phyloP scores from a whole-genome alignment of 2,888 invertebrate species.

The Cantharis nigra region DNA sequence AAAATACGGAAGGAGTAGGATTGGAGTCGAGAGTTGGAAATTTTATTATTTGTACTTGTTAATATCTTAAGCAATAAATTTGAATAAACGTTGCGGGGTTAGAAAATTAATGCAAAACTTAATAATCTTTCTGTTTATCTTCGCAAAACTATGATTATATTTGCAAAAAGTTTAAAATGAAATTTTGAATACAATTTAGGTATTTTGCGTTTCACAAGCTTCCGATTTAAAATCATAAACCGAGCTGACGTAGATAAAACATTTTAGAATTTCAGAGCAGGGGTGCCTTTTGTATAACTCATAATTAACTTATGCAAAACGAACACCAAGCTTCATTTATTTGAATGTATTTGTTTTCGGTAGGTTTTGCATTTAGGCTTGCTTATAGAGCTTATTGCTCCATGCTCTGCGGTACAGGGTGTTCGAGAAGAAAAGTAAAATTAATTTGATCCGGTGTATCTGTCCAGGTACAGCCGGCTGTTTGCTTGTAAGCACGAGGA shows the following conservation, averaged over 20 bases:
- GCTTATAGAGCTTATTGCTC: slow-evolving; percentile 16
- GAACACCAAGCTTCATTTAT: slow-evolving; percentile 26
- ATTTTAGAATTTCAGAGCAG: background rate
- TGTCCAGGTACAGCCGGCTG: background rate
- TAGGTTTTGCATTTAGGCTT: slow-evolving; percentile 22
- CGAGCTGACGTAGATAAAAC: slow-evolving; percentile 12
- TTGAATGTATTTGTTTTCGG: slow-evolving; percentile 23
- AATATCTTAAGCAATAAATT: slow-evolving; percentile 39
- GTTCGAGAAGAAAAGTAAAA: background rate
- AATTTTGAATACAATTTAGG: background rate
- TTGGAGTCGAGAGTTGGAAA: background rate
- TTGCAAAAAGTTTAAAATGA: slow-evolving; percentile 9
- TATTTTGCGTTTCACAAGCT: background rate
- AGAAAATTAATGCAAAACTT: slow-evolving; percentile 41
- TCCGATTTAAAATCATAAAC: background rate
- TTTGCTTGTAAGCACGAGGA: background rate
- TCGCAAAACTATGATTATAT: slow-evolving; percentile 34
- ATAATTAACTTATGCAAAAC: slow-evolving; percentile 51
- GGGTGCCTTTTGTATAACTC: slow-evolving; percentile 45
- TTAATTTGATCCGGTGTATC: background rate
- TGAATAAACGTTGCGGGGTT: slow-evolving; percentile 38
- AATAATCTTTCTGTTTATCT: slow-evolving; percentile 44
- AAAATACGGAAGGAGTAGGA: background rate
- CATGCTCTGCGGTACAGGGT: background rate
- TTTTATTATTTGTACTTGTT: slow-evolving; percentile 12